Evolutionary conservation across 2,797 vertebrate genomes (phyloP), one percentile per base, ranked within the genome.

Genomic region (Somateria mollissima): DNA sequence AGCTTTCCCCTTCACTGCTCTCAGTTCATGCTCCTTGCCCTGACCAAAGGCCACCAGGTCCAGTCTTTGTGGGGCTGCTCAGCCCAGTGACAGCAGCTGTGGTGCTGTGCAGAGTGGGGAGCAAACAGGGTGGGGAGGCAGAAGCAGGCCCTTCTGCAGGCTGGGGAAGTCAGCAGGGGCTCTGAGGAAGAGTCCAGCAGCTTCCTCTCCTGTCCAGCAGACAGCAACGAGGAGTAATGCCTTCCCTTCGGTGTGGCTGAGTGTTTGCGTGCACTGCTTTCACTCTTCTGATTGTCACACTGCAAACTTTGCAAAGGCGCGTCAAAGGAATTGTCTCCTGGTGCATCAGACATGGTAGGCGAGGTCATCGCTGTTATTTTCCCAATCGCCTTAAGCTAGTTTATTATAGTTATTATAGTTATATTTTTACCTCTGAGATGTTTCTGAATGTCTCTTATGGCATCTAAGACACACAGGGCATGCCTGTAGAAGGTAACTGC

Each of bases 21-120:
- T 71, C 32, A n/a, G 39, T 8, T 34, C 2, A 3, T 30, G 45
- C 67, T 93, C 30, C 67, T 36, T 61, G 9, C 41, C 11, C 16
- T 0, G 1, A 13, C 53, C 53, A 24, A 71, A 71, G 70, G 34
- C 56, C 53, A 32, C 5, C 25, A 54, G 0, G 2, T 22, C 28
- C 45, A 39, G 18, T 64, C 83, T 69, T 69, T 58, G 49, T 24
- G 30, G 58, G 51, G 57, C 34, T 60, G 30, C 34, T 78, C 43
- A 58, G 67, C 7, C 37, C 22, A 13, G 28, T 24, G 51, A 72
- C 10, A 41, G 19, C 19, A 53, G 53, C 13, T 10, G 11, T 28
- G 43, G 67, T 34, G 32, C 43, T 24, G 56, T 37, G n/a, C 3
- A 39, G 34, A 51, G 36, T 21, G 60, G 61, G 41, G 22, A 62